phyloP scores from a whole-genome alignment of 2,113 vertebrate species.

The Macaca nemestrina region DNA sequence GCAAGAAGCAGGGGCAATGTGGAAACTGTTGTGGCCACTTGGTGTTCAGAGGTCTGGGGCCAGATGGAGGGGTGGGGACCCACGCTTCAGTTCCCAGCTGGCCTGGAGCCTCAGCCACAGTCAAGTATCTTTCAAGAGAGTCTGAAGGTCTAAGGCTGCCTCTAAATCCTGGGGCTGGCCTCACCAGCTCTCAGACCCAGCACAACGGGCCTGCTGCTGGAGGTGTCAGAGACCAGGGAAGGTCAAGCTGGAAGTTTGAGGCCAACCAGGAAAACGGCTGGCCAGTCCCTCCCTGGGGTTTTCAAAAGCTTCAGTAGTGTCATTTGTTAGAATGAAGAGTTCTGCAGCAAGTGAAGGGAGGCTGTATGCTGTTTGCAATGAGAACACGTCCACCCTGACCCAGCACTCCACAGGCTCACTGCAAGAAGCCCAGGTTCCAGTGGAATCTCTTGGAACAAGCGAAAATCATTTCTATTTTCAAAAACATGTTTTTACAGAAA shows the following conservation, averaged over 20 bases:
- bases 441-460: neutral
- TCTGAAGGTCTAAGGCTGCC: neutral
- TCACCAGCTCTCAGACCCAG: neutral
- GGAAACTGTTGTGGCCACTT: neutral
- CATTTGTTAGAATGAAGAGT: neutral
- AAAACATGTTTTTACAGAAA: neutral
- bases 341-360: neutral
- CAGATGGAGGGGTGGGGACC: fast-evolving
- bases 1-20: neutral
- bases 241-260: neutral
- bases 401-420: neutral
- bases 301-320: neutral
- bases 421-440: neutral
- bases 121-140: neutral
- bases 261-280: neutral
- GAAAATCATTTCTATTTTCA: neutral
- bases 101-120: neutral
- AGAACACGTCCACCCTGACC: neutral
- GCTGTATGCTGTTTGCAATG: fast-evolving
- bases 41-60: neutral
- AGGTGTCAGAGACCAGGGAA: neutral
- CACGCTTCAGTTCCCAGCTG: neutral
- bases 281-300: neutral
- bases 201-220: too few relatives aligned
- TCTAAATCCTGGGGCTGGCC: neutral